Evolutionary conservation across 2,113 vertebrate genomes (phyloP).

Genomic region (Struthidea cinerea): DNA sequence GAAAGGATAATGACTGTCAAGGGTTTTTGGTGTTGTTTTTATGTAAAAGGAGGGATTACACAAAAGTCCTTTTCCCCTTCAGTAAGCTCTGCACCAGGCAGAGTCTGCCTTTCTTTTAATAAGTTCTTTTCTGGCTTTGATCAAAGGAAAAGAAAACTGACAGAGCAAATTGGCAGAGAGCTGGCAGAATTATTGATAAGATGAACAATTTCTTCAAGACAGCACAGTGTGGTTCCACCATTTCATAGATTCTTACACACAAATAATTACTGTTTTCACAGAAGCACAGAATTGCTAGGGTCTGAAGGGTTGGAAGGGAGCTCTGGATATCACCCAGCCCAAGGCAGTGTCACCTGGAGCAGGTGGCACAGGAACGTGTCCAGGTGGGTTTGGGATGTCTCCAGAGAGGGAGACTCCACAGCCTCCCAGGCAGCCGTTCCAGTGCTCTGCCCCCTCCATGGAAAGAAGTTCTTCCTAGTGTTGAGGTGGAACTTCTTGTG

Average conservation of each 20-base stretch:
- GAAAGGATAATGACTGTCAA: not conserved
- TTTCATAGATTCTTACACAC: not conserved
- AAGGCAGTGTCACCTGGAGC: not conserved
- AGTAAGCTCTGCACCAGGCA: not conserved
- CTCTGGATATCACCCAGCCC: not conserved
- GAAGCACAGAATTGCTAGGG: not conserved
- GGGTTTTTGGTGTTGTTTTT: not conserved
- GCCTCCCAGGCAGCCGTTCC: not conserved
- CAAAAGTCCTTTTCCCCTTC: not conserved
- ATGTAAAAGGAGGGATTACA: not conserved
- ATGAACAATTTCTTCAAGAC: not conserved
- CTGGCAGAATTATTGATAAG: not conserved
- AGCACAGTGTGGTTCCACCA: not conserved
- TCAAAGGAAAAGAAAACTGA: not conserved
- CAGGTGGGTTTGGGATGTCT: not conserved
- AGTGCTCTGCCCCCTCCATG: not conserved
- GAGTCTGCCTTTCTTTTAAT: not conserved
- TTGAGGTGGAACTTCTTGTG: not conserved
- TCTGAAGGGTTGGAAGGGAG: not conserved
- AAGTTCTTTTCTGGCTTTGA: not conserved
- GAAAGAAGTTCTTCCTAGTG: rapidly evolving
- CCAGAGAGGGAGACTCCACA: not conserved
- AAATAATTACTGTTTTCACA: not conserved
- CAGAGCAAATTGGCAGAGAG: not conserved
- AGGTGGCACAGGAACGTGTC: not conserved